These are phyloP conservation scores for Kryphioiulus occultus DNA, from an alignment of 2,888 invertebrate species.

Conservation along the genomic window DNA sequence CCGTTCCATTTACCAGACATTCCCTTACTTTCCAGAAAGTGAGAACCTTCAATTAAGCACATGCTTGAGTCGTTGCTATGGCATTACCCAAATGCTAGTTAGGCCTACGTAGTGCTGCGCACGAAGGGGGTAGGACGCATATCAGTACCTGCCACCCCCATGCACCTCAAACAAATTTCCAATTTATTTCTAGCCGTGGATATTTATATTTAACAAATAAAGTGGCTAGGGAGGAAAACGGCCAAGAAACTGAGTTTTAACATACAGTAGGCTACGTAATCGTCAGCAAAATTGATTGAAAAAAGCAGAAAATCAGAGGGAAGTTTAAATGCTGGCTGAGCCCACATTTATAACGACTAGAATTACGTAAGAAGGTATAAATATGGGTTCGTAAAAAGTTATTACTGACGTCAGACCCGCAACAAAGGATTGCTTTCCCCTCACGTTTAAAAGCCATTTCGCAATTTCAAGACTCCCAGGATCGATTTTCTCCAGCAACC, in stretches of 20 bases:
- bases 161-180: background rate
- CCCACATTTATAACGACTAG: slow-evolving; percentile 1
- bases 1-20: too few species aligned
- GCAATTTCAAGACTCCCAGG: slow-evolving; percentile 17
- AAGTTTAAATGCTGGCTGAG: background rate
- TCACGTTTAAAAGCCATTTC: background rate
- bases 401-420: slow-evolving; percentile 17
- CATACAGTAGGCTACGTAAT: background rate
- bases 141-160: background rate
- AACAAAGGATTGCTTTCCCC: background rate
- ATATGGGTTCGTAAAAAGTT: slow-evolving; percentile 3
- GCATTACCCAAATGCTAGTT: background rate
- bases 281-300: background rate
- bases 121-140: background rate
- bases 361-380: slow-evolving; percentile 11
- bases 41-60: too few species aligned
- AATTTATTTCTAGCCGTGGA: background rate
- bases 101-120: too few species aligned
- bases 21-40: too few species aligned
- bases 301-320: background rate
- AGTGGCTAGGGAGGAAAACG: background rate
- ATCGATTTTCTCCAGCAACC: slow-evolving; percentile 11
- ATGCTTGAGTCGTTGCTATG: background rate
- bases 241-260: background rate
- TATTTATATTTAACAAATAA: background rate